A percentile compares a stretch with the other conserved stretches of the same genome.
Evolutionary conservation across 37 sponge, comb jelly and placozoan genomes (phyloP).

Genomic region (Spongia lamella): DNA sequence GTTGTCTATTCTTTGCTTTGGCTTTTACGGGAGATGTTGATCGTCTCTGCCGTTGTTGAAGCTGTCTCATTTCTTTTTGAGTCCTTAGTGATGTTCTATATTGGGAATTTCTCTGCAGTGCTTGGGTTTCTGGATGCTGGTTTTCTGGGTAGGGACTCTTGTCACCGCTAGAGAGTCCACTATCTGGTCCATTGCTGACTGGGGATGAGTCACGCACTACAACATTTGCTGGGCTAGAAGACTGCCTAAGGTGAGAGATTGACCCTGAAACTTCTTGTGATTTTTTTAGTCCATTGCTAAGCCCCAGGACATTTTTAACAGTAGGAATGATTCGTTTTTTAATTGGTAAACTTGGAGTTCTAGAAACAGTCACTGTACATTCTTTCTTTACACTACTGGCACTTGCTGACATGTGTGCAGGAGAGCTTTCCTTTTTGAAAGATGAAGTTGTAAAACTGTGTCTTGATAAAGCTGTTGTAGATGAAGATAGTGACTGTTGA

Average conservation of each 20-base stretch:
- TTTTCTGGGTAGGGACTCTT: constrained; percentile 31
- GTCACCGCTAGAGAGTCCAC: constrained; percentile 72
- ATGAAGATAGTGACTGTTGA: too few relatives aligned
- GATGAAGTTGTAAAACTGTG: too few relatives aligned
- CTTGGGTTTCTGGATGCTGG: background rate
- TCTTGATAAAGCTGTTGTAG: too few relatives aligned
- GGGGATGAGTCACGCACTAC: background rate
- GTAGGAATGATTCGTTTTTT: too few relatives aligned
- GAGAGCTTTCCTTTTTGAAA: too few relatives aligned
- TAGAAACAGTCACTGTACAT: too few relatives aligned
- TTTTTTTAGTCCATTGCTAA: background rate
- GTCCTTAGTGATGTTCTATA: background rate
- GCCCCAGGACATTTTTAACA: too few relatives aligned
- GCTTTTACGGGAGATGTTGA: background rate
- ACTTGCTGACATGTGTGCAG: too few relatives aligned
- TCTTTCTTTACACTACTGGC: too few relatives aligned
- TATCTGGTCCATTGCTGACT: constrained; percentile 54
- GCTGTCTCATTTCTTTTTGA: background rate
- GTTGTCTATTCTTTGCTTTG: background rate
- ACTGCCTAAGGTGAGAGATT: background rate
- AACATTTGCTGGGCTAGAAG: background rate
- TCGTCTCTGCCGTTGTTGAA: background rate
- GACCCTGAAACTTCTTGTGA: background rate
- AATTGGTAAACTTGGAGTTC: too few relatives aligned
- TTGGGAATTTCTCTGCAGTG: background rate